These are phyloP conservation scores for Orthosia cruda DNA, from an alignment of 2,888 invertebrate genomes.

Conservation along the genomic window DNA sequence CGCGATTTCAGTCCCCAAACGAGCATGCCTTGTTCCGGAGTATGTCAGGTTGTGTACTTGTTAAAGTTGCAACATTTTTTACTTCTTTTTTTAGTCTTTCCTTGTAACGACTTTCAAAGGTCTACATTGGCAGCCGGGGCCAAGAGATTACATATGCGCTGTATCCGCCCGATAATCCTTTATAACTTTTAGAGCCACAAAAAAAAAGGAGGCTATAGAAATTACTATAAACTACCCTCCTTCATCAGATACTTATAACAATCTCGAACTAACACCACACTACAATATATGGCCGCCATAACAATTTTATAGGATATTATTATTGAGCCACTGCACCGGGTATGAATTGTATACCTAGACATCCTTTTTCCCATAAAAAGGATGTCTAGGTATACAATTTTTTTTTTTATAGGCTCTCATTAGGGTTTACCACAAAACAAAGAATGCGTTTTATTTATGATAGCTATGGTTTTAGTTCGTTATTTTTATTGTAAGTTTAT, in stretches of 20 bases:
- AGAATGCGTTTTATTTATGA: constrained; percentile 27
- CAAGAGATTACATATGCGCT: no score
- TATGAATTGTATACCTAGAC: constrained; percentile 36
- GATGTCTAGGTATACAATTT: no score
- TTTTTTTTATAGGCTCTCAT: constrained; percentile 52
- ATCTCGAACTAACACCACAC: no score
- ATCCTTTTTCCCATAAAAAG: constrained; percentile 44
- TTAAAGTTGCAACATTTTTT: no score
- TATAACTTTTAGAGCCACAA: no score
- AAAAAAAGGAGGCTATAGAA: not conserved
- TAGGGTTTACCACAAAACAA: constrained; percentile 41
- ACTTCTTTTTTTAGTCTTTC: no score
- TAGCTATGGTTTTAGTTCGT: constrained; percentile 39
- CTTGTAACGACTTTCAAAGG: no score
- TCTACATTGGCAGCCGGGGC: no score
- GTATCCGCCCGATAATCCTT: no score
- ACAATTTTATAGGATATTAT: constrained; percentile 56
- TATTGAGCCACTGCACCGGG: constrained; percentile 45
- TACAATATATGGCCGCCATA: constrained; percentile 33
- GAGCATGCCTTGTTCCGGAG: no score
- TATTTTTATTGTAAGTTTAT: constrained; percentile 37
- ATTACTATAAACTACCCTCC: constrained; percentile 31
- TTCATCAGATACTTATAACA: not conserved
- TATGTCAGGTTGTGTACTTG: no score
- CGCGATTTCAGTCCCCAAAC: no score